phyloP scores from a whole-genome alignment of 2,797 vertebrate genomes.

The Eupleurogrammus muticus region DNA sequence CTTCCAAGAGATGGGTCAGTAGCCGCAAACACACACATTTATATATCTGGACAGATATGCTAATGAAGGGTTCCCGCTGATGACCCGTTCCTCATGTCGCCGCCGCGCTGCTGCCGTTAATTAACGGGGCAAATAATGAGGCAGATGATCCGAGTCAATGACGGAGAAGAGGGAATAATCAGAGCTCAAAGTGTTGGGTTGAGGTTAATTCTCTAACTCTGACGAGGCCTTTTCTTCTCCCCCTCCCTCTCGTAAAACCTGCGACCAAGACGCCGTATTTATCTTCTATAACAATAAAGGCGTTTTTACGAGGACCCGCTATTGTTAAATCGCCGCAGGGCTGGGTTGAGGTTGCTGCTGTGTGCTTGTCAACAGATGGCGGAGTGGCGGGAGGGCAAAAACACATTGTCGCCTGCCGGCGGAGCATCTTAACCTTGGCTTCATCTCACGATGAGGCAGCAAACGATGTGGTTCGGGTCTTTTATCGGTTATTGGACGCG shows the following conservation, averaged over 20 bases:
- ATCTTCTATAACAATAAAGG: slow-evolving; percentile 72
- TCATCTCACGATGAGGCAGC: slow-evolving; percentile 25
- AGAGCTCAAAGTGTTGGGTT: slow-evolving; percentile 56
- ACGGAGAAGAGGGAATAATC: slow-evolving; percentile 57
- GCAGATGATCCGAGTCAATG: slow-evolving; percentile 66
- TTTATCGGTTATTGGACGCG: slow-evolving; percentile 17
- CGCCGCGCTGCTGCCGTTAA: slow-evolving; percentile 57
- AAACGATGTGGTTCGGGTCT: neutral
- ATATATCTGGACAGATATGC: slow-evolving; percentile 46
- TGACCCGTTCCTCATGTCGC: slow-evolving; percentile 59
- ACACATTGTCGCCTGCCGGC: slow-evolving; percentile 51
- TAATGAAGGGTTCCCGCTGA: slow-evolving; percentile 43
- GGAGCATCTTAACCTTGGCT: slow-evolving; percentile 53
- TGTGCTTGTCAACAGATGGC: slow-evolving; percentile 75
- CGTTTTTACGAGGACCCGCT: slow-evolving; percentile 76
- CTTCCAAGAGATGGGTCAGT: slow-evolving; percentile 90
- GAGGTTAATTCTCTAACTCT: slow-evolving; percentile 61
- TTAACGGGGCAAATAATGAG: slow-evolving; percentile 71
- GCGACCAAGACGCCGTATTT: slow-evolving; percentile 60
- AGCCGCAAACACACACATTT: no score
- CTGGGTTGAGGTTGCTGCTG: slow-evolving; percentile 61
- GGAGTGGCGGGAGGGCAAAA: slow-evolving; percentile 48
- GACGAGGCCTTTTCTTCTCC: slow-evolving; percentile 26
- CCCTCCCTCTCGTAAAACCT: slow-evolving; percentile 63
- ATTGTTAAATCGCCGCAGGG: slow-evolving; percentile 69